These are phyloP conservation scores for Xenops minutus DNA, from an alignment of 2,797 vertebrate genomes.

Conservation along the genomic window DNA sequence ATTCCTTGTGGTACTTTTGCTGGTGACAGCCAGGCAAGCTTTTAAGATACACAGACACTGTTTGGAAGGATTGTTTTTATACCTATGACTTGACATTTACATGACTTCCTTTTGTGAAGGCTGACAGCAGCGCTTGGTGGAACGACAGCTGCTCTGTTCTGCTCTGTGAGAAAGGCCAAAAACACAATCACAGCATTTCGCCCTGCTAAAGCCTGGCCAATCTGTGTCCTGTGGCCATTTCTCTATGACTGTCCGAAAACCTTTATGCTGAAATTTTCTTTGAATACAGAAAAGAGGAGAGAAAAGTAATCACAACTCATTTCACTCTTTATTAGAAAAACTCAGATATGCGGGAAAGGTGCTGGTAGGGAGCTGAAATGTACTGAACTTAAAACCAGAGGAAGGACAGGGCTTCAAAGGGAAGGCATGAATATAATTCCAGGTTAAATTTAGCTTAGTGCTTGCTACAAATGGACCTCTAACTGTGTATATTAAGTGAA, in stretches of 20 bases:
- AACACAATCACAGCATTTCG: slow-evolving; percentile 15
- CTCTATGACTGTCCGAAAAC: background rate
- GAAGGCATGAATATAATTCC: background rate
- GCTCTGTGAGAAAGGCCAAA: slow-evolving; percentile 47
- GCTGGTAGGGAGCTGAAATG: background rate
- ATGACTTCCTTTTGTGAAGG: slow-evolving; percentile 67
- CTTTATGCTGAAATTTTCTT: background rate
- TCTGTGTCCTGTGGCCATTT: background rate
- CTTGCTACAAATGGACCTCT: slow-evolving; percentile 9
- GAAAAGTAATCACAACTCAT: background rate
- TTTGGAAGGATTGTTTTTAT: slow-evolving; percentile 67
- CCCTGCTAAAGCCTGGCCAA: background rate
- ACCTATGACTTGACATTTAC: slow-evolving; percentile 69
- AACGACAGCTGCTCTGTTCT: slow-evolving; percentile 60
- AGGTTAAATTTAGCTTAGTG: slow-evolving; percentile 3
- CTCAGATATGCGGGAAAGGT: background rate
- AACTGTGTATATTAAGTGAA: slow-evolving; percentile 20
- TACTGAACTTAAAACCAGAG: background rate
- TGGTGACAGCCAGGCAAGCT: slow-evolving; percentile 1
- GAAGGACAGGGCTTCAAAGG: background rate
- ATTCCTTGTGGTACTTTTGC: background rate
- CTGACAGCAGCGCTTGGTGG: slow-evolving; percentile 60
- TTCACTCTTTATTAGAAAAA: slow-evolving; percentile 9
- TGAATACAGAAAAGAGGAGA: background rate
- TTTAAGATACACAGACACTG: slow-evolving; percentile 36